Evolutionary conservation across 2,888 invertebrate genomes (phyloP).

Genomic region (Phoenoteleia sp.): DNA sequence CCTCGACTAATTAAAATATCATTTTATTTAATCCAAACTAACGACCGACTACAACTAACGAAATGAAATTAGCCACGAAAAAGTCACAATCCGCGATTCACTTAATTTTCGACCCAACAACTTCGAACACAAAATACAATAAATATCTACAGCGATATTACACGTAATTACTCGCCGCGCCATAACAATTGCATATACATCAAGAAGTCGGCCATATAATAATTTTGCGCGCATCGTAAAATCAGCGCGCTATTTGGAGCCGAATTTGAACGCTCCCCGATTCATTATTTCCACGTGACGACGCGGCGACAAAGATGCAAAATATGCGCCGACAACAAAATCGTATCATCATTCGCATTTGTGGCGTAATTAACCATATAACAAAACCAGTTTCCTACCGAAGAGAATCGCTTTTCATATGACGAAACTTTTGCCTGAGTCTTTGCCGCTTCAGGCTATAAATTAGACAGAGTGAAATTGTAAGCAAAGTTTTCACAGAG

Average conservation of each 20-base stretch:
- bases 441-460: constrained; percentile 73
- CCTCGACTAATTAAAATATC: no score
- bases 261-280: not conserved
- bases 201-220: constrained; percentile 7
- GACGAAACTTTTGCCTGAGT: constrained; percentile 68
- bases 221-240: constrained; percentile 4
- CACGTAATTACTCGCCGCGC: not conserved
- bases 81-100: no score
- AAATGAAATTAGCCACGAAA: not conserved
- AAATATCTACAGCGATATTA: constrained; percentile 22
- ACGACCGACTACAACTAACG: no score
- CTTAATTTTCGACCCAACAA: not conserved
- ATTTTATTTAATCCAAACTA: no score
- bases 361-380: constrained; percentile 67
- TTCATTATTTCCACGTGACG: constrained; percentile 41
- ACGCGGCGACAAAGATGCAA: constrained; percentile 13
- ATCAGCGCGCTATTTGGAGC: not conserved
- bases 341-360: constrained; percentile 54
- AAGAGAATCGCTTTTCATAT: constrained; percentile 69
- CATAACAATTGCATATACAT: constrained; percentile 4
- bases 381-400: constrained; percentile 66
- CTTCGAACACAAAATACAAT: constrained; percentile 11
- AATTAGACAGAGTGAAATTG: constrained; percentile 77
- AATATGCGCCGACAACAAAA: constrained; percentile 51
- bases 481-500: constrained; percentile 77